These are phyloP conservation scores for Apus apus DNA, from an alignment of 2,113 vertebrate species.

Conservation along the genomic window DNA sequence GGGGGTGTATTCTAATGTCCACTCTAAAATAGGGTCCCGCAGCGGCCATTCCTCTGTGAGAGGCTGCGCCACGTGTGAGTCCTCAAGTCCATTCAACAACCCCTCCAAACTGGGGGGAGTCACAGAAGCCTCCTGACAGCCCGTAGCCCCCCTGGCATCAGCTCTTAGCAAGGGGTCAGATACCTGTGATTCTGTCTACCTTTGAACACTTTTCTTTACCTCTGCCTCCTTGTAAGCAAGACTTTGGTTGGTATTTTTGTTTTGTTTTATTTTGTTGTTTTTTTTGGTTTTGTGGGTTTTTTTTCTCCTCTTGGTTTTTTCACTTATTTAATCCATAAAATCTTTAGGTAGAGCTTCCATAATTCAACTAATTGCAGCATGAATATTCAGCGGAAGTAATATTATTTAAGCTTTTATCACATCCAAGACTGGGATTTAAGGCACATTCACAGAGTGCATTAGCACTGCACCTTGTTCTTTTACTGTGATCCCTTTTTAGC, in stretches of 20 bases:
- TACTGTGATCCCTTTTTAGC: neutral
- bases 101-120: no score
- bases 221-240: neutral
- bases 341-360: neutral
- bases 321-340: neutral
- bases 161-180: neutral
- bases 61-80: no score
- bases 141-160: no score
- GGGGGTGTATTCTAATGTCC: no score
- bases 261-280: neutral
- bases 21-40: no score
- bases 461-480: neutral
- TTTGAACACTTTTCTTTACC: neutral
- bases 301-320: neutral
- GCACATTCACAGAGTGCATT: neutral
- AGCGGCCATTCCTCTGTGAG: no score
- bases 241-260: no score
- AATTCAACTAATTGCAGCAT: neutral
- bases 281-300: neutral
- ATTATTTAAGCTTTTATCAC: neutral
- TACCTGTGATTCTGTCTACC: neutral
- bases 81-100: no score
- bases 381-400: constrained; percentile 29
- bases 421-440: neutral
- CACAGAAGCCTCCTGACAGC: no score